A percentile compares a stretch with the other conserved stretches of the same genome.
Evolutionary conservation across 2,797 vertebrate species (phyloP).

Genomic region (Gallinago solitaria): DNA sequence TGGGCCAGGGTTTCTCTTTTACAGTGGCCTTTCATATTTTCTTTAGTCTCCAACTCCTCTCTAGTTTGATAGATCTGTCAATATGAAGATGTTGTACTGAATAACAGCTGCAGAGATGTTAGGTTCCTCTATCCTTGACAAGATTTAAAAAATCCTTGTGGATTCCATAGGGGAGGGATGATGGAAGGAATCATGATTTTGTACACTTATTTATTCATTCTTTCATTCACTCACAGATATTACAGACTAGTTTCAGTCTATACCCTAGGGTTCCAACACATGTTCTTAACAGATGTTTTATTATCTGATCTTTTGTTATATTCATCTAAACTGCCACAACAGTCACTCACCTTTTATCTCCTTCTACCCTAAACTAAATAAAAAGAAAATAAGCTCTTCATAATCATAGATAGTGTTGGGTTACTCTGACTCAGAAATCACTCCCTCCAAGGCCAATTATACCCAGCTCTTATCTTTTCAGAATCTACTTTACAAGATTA

Average conservation of each 20-base stretch:
- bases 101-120: not conserved
- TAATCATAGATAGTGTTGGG: not conserved
- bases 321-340: conserved; percentile 68
- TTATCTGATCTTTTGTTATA: conserved; percentile 71
- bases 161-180: not conserved
- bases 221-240: conserved; percentile 66
- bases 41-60: not conserved
- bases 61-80: not conserved
- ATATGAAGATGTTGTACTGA: not conserved
- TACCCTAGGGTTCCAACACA: conserved; percentile 73
- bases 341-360: conserved; percentile 33
- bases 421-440: conserved; percentile 36
- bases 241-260: conserved; percentile 66
- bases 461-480: conserved; percentile 40
- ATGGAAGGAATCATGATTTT: conserved; percentile 33
- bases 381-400: conserved; percentile 56
- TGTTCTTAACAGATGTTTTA: conserved; percentile 79
- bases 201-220: conserved; percentile 63
- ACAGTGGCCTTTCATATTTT: not conserved
- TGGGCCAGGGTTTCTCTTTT: not conserved
- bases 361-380: conserved; percentile 63
- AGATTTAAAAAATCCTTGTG: not conserved
- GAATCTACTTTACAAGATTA: not conserved
- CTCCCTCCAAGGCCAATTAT: conserved; percentile 23
- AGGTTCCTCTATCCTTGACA: not conserved